phyloP scores from a whole-genome alignment of 2,888 invertebrate species.

The Tethea ocularis region DNA sequence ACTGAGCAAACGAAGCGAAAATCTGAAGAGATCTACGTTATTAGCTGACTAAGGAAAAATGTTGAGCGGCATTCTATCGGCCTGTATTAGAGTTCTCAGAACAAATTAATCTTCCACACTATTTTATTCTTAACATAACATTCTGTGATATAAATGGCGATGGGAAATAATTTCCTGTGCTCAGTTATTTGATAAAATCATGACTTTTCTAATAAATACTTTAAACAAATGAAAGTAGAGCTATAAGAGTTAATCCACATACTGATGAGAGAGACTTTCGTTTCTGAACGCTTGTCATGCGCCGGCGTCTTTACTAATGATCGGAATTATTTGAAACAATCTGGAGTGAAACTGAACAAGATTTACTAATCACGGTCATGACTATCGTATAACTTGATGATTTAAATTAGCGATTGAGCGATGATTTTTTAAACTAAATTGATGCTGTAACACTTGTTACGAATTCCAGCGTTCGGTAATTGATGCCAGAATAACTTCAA shows the following conservation, averaged over 20 bases:
- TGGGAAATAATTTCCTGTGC: not conserved
- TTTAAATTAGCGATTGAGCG: slow-evolving; percentile 14
- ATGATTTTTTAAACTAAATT: not conserved
- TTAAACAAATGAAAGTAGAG: slow-evolving; percentile 21
- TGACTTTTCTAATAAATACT: not conserved
- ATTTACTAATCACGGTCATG: slow-evolving; percentile 21
- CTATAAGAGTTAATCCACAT: slow-evolving; percentile 14
- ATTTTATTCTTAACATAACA: not conserved
- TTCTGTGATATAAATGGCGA: not conserved
- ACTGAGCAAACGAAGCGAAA: too few relatives aligned
- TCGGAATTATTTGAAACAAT: slow-evolving; percentile 37
- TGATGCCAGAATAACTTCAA: not conserved
- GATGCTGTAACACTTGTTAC: not conserved
- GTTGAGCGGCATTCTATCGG: too few relatives aligned
- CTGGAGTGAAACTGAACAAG: slow-evolving; percentile 20
- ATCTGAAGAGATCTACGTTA: too few relatives aligned
- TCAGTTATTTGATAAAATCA: not conserved
- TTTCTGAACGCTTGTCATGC: slow-evolving; percentile 43
- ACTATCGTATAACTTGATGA: slow-evolving; percentile 7
- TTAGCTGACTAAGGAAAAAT: too few relatives aligned
- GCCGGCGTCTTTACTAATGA: slow-evolving; percentile 38
- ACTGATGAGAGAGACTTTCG: slow-evolving; percentile 37
- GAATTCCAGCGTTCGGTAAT: not conserved
- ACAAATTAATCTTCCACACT: not conserved
- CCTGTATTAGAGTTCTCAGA: not conserved